phyloP scores from a whole-genome alignment of 1,140 invertebrate genomes.

The Eumeta japonica region DNA sequence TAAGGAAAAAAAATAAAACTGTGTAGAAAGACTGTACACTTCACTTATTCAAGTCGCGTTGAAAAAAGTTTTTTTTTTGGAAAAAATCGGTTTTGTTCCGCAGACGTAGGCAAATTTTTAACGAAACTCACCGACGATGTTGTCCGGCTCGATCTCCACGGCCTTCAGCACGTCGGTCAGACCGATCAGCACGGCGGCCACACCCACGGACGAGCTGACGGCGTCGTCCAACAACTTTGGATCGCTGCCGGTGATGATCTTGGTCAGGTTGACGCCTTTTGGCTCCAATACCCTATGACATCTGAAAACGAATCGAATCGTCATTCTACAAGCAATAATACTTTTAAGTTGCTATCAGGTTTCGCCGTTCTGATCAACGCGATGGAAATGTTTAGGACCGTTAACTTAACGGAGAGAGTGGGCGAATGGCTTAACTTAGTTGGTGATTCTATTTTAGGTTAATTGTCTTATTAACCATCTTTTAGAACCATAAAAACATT shows the following conservation, averaged over 20 bases:
- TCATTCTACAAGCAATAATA: constrained; percentile 2
- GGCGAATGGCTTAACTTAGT: too few species aligned
- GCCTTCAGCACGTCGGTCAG: constrained; percentile 74
- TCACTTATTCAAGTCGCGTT: too few species aligned
- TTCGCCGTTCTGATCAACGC: neutral
- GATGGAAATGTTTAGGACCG: neutral
- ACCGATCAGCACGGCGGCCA: constrained; percentile 85
- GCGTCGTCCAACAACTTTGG: constrained; percentile 78
- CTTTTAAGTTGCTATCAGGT: neutral
- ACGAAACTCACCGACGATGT: constrained; percentile 73
- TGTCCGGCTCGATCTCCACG: constrained; percentile 76
- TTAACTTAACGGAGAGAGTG: too few species aligned
- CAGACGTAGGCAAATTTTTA: too few species aligned
- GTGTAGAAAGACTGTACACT: too few species aligned
- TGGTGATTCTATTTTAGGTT: too few species aligned
- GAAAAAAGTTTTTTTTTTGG: too few species aligned
- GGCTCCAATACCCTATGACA: constrained; percentile 72
- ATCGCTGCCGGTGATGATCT: constrained; percentile 75
- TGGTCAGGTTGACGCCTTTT: constrained; percentile 75
- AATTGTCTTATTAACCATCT: too few species aligned
- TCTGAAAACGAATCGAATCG: constrained; percentile 34
- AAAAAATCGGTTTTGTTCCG: too few species aligned
- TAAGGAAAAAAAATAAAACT: too few species aligned
- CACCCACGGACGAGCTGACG: constrained; percentile 86
- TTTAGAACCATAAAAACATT: too few species aligned